Evolutionary conservation across 53 echinoderm and acorn worm genomes (phyloP).

Genomic region (Hippasteria phrygiana): DNA sequence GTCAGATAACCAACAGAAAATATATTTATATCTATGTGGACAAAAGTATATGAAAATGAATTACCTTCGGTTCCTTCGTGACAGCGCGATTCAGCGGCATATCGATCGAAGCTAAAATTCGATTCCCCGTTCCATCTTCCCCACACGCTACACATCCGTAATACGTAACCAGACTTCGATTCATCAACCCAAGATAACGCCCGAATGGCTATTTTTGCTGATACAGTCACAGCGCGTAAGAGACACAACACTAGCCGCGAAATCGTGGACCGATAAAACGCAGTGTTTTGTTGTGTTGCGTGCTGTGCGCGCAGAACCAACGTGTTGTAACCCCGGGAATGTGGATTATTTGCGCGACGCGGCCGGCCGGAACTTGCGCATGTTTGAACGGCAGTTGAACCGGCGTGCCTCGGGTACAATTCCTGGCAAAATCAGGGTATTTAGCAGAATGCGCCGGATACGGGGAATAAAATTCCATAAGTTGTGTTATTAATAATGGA

Average conservation of each 20-base stretch:
- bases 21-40: too few species aligned
- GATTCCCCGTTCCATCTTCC: background rate
- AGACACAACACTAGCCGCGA: background rate
- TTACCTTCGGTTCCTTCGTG: too few species aligned
- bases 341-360: background rate
- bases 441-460: background rate
- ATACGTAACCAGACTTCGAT: background rate
- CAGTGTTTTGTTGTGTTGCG: background rate
- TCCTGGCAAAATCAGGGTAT: background rate
- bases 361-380: background rate
- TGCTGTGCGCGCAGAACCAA: background rate
- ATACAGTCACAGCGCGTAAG: background rate
- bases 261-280: background rate
- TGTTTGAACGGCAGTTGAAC: background rate
- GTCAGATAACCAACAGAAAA: too few species aligned
- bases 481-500: too few species aligned
- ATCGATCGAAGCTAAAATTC: background rate
- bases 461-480: background rate
- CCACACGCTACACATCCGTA: background rate
- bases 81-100: background rate
- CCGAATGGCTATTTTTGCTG: background rate
- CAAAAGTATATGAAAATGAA: too few species aligned
- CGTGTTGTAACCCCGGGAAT: background rate
- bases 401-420: slow-evolving; percentile 1
- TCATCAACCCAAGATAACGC: background rate